Base-by-base conservation (phyloP, 2,888 invertebrate species). In the Eupeodes luniger region DNA sequence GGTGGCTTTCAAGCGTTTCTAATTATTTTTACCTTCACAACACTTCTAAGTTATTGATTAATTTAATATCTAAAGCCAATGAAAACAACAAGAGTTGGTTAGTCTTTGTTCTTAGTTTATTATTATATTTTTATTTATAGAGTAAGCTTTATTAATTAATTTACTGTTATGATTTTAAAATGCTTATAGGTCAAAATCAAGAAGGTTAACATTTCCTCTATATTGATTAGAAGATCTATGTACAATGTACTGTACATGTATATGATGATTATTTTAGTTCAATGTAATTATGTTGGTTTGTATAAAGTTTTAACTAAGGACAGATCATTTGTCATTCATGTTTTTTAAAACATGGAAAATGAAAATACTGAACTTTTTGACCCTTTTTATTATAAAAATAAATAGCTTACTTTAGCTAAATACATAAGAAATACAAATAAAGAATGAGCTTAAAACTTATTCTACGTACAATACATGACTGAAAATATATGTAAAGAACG, bases 1-100 rank as follows among this genome's bases (percentile, higher is more conserved):
- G 72, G 66, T 72, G 57, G 66, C 55, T 80, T 55, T 64, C 7
- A 19, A 80, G 44, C 6, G 10, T 16, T 53, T 53, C 69, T 69
- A 36, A 69, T 69, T 69, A 53, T 69, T 40, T 69, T 70, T 40
- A 55, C 70, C 70, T 55, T 27, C 19, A 55, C 44, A 44, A 70
- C 70, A 55, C 55, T 70, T 70, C 40, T 70, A 19, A 44, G 40
- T 55, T 70, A 70, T 70, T 70, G 70, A 70, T 70, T 70, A 55
- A 55, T 70, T 70, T 16, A 12, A 40, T 70, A 55, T 57, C 55
- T 70, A 44, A 55, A 14, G 70, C 70, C 70, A 67, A 9, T 10
- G 51, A 11, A 67, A 36, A 67, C 66, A 66, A 66, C 27, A 66
- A 10, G 47, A 67, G 34, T 51, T 36, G 36, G 16, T 34, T 34